Base-by-base conservation (phyloP, 2,797 vertebrate genomes). In the Bovichtus diacanthus region DNA sequence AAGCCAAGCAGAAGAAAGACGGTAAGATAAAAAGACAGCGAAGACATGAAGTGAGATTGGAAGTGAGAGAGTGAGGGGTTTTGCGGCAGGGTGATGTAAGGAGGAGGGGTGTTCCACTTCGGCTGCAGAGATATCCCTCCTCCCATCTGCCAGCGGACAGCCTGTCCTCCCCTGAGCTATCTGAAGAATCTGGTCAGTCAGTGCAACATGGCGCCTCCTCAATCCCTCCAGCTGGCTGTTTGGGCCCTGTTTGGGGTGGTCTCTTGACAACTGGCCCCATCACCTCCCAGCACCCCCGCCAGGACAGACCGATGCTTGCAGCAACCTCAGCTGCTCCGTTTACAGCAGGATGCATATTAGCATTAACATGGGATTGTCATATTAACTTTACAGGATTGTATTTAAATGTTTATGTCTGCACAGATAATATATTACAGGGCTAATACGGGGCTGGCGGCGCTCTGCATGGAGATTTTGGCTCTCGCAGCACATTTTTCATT, bases 181-280 rank as follows among this genome's bases (percentile, higher is more conserved):
- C 90, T 92, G 79, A 95, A 93, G 95, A 95, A 96, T 96, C 92
- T 91, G 82, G 16, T 91, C 88, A 76, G 91, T 87, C 86, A 92
- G 92, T 94, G 88, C 81, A 89, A 91, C 71, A 93, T 88, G 90
- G 90, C 86, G 60, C 93, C 92, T 90, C 75, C 85, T 85, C 93
- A 93, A 38, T 94, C 91, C 92, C 77, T 90, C 93, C 95, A 94
- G 91, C 93, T 91, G 93, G 92, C 80, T 95, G 91, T 95, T 95
- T 95, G 91, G 90, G 86, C 90, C 86, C 81, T 93, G 92, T 94
- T 94, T 94, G 85, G 90, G 90, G 89, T 92, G 34, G 75, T 94
- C 93, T 95, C 94, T 86, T 94, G 93, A 96, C 93, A 95, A 93
- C 95, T 95, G 94, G 82, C 67, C 83, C 76, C 80, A 76, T 82